A percentile compares a stretch with the other conserved stretches of the same genome.
These are phyloP conservation scores for Dryococelus australis DNA, from an alignment of 2,888 invertebrate genomes.

Conservation along the genomic window DNA sequence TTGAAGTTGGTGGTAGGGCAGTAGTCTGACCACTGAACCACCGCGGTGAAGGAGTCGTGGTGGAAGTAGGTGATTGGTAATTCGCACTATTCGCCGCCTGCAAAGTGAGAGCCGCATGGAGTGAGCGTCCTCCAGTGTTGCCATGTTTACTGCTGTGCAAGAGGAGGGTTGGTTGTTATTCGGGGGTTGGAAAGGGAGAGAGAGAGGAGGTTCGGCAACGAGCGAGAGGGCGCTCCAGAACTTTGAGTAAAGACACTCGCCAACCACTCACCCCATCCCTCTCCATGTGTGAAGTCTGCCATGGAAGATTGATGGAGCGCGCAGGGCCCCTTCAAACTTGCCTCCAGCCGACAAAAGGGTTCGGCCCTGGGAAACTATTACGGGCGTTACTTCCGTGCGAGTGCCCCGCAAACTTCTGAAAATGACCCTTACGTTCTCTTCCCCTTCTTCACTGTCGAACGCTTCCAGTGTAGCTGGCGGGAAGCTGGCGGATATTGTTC, in stretches of 20 bases:
- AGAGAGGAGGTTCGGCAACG: background rate
- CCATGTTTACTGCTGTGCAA: background rate
- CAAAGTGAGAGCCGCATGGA: background rate
- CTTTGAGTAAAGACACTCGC: background rate
- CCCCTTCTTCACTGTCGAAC: background rate
- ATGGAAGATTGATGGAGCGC: background rate
- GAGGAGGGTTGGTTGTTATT: background rate
- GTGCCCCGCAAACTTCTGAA: background rate
- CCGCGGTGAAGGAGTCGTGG: too few relatives aligned
- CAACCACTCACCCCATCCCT: background rate
- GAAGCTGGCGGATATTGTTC: too few relatives aligned
- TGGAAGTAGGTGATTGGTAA: too few relatives aligned
- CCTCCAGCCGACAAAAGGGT: background rate
- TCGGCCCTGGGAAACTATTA: background rate
- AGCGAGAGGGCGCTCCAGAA: background rate
- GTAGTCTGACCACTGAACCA: too few relatives aligned
- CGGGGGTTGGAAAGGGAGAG: background rate
- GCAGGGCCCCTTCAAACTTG: background rate
- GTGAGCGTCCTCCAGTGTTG: background rate
- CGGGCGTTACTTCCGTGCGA: constrained; percentile 16
- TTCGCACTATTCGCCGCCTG: too few relatives aligned
- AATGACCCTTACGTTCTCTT: constrained; percentile 8
- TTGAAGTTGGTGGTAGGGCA: too few relatives aligned
- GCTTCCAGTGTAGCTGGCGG: background rate
- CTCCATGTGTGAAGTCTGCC: background rate